Evolutionary conservation across 2,888 invertebrate species (phyloP).

Genomic region (Oxystoma pomonae): DNA sequence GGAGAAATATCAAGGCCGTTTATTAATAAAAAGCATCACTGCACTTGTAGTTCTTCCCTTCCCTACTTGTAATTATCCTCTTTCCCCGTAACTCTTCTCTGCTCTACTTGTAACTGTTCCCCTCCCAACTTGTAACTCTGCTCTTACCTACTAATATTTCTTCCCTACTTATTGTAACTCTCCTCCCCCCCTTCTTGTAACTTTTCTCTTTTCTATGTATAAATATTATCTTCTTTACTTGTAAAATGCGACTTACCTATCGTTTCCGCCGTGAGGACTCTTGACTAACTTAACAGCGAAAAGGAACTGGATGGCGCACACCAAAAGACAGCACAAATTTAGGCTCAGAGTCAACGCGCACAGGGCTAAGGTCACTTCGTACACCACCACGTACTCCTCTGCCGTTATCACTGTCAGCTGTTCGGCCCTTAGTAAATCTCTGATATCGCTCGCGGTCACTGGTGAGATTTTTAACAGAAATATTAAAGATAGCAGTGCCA

Average conservation of each 20-base stretch:
- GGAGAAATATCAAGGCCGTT: too few relatives aligned
- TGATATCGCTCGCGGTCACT: slow-evolving; percentile 56
- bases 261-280: slow-evolving; percentile 72
- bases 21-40: too few relatives aligned
- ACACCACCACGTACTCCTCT: slow-evolving; percentile 83
- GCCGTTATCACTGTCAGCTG: slow-evolving; percentile 57
- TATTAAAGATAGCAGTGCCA: slow-evolving; percentile 78
- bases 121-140: too few relatives aligned
- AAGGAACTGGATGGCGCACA: slow-evolving; percentile 91
- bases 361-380: slow-evolving; percentile 87
- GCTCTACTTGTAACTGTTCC: too few relatives aligned
- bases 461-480: slow-evolving; percentile 83
- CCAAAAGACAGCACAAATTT: slow-evolving; percentile 86
- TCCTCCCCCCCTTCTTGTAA: too few relatives aligned
- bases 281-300: slow-evolving; percentile 90
- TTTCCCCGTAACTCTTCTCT: too few relatives aligned
- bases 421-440: slow-evolving; percentile 53
- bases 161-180: too few relatives aligned
- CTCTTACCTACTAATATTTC: too few relatives aligned
- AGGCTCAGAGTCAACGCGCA: slow-evolving; percentile 84
- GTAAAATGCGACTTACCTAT: slow-evolving; percentile 58
- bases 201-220: too few relatives aligned
- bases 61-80: too few relatives aligned
- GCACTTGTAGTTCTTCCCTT: too few relatives aligned
- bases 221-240: too few relatives aligned